Conservation (phyloP, 2,113 vertebrate genomes). For the Macroglossus sobrinus region DNA sequence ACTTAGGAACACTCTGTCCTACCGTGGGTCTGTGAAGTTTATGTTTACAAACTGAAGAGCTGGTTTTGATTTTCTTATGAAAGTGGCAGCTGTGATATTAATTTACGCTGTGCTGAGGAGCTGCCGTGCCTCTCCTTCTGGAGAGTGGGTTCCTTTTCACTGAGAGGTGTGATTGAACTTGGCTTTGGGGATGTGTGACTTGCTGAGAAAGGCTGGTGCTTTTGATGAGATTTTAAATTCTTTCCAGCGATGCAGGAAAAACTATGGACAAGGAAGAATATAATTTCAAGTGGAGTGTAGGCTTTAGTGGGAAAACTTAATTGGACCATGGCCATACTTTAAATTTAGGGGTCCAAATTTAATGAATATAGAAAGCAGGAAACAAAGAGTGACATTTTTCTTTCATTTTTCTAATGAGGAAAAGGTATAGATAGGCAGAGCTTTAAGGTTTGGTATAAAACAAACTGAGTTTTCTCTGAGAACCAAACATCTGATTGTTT, state of each 20-base stretch:
- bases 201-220: constrained; percentile 56
- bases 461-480: neutral
- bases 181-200: constrained; percentile 55
- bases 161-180: neutral
- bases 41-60: constrained; percentile 65
- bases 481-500: neutral
- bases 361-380: neutral
- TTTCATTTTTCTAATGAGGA: constrained; percentile 1
- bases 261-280: neutral
- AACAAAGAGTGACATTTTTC: neutral
- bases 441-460: neutral
- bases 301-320: neutral
- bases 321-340: neutral
- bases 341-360: neutral
- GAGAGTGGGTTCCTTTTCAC: constrained; percentile 52
- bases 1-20: constrained; percentile 69
- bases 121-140: constrained; percentile 18
- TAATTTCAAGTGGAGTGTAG: neutral
- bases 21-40: constrained; percentile 70
- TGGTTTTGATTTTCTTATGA: constrained; percentile 66
- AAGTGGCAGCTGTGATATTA: constrained; percentile 67
- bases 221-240: constrained; percentile 67
- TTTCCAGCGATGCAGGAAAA: constrained; percentile 9
- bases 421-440: constrained; percentile 9
- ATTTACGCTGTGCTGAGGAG: constrained; percentile 66